These are phyloP conservation scores for Melanotus villosus DNA, from an alignment of 2,888 invertebrate species.

Conservation along the genomic window DNA sequence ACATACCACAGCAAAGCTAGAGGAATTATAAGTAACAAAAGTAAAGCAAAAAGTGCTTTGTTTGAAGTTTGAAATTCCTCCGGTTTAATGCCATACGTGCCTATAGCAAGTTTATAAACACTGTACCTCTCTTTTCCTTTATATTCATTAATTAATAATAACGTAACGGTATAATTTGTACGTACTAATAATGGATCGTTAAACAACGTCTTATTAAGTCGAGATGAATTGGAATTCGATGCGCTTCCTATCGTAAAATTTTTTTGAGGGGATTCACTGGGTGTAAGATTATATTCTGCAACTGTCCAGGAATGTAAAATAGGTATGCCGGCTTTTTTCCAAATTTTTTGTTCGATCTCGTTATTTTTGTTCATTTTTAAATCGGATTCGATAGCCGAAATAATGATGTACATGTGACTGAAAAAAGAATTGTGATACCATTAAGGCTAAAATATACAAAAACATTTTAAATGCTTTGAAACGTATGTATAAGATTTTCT, in stretches of 20 bases:
- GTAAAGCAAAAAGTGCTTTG: constrained; percentile 33
- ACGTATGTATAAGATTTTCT: too few relatives aligned
- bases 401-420: constrained; percentile 32
- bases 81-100: neutral
- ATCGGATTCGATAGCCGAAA: neutral
- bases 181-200: constrained; percentile 46
- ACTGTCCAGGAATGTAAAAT: constrained; percentile 24
- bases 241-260: constrained; percentile 28
- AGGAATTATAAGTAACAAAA: constrained; percentile 44
- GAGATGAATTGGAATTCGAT: neutral
- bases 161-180: constrained; percentile 32
- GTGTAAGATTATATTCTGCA: constrained; percentile 15
- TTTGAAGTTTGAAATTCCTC: neutral
- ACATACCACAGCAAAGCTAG: constrained; percentile 24
- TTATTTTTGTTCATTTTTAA: neutral
- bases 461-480: too few relatives aligned
- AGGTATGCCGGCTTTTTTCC: constrained; percentile 3
- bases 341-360: neutral
- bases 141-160: constrained; percentile 43
- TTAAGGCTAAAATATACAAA: too few relatives aligned
- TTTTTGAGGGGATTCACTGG: neutral
- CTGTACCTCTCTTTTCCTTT: constrained; percentile 9
- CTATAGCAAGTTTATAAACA: neutral
- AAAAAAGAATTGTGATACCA: neutral
- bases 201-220: constrained; percentile 6